phyloP scores from a whole-genome alignment of 2,797 vertebrate genomes.

The Protonibea diacanthus region DNA sequence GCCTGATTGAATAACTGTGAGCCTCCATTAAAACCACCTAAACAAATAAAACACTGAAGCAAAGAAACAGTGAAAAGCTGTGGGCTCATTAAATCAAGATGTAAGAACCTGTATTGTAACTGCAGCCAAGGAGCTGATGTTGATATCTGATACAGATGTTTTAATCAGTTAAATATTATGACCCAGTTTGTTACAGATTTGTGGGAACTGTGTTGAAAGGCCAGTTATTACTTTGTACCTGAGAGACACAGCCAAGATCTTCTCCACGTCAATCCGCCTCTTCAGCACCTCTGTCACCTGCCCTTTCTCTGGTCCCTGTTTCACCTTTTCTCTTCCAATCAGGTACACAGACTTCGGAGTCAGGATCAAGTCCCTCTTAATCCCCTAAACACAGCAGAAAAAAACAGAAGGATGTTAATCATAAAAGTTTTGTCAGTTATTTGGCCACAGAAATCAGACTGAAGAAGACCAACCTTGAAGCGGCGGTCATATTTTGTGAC shows the following conservation, averaged over 20 bases:
- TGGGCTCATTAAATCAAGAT: neutral
- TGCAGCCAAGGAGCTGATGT: neutral
- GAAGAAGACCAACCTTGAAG: conserved; percentile 89
- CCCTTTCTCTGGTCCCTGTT: conserved; percentile 96
- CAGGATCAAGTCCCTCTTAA: conserved; percentile 96
- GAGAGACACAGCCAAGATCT: conserved; percentile 92
- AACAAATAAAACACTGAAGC: neutral
- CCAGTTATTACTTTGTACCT: conserved; percentile 83
- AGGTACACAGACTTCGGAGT: conserved; percentile 95
- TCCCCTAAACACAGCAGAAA: conserved; percentile 80
- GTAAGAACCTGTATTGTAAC: neutral
- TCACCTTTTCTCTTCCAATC: conserved; percentile 96
- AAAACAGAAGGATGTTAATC: neutral
- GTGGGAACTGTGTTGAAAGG: neutral
- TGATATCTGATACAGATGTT: conserved; percentile 2
- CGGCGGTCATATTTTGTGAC: conserved; percentile 96
- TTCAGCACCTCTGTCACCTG: conserved; percentile 96
- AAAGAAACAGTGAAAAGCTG: neutral
- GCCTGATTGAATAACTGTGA: neutral
- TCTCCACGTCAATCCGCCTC: conserved; percentile 92
- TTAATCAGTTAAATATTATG: neutral
- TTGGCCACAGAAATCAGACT: neutral
- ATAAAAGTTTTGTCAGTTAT: neutral
- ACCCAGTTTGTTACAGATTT: neutral
- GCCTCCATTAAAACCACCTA: conserved; percentile 15